Evolutionary conservation across 2,888 invertebrate species (phyloP), one percentile per base, ranked within the genome.

Genomic region (Ectemnius continuus): DNA sequence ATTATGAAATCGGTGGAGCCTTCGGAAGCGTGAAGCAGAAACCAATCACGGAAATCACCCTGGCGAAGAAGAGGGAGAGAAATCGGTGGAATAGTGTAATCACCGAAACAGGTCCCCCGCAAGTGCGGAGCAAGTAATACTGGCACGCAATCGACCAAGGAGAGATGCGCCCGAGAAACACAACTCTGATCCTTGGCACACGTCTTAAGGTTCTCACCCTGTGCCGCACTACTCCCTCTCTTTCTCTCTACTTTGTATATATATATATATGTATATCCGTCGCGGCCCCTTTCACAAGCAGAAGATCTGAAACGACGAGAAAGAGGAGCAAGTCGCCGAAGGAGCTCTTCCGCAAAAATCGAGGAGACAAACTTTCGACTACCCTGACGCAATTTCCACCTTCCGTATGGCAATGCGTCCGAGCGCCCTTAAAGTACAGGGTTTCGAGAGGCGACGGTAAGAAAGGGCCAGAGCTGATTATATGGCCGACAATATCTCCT

Each of bases 311-410:
- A 23, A 23, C 23, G 23, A 23, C 2, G 23, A 23, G 23, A 23
- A 23, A 23, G n/a, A 47, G 47, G n/a, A 47, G 47, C n/a, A 11
- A 47, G 47, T 58, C 28, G 20, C n/a, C n/a, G 18, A 47, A 66
- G 13, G 56, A 56, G 66, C 1, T 1, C 71, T 82, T 78, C 75
- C 80, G 80, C 73, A 82, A 82, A 80, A 82, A 82, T 78, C 70
- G 75, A 82, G n/a, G 14, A 57, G 62, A 61, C n/a, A 16, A 52
- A 26, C 18, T 11, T 46, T 47, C 59, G 58, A 45, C 36, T 52
- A 61, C 60, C 63, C n/a, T 23, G 67, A 36, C 71, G 68, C 65
- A 46, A 62, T 20, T 52, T 11, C 18, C 61, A 52, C 60, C 60
- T 64, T 78, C 63, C 67, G 73, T 75, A 75, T 72, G 72, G 20